Evolutionary conservation across 1,140 invertebrate species (phyloP).

Genomic region (Ceratina japonica): DNA sequence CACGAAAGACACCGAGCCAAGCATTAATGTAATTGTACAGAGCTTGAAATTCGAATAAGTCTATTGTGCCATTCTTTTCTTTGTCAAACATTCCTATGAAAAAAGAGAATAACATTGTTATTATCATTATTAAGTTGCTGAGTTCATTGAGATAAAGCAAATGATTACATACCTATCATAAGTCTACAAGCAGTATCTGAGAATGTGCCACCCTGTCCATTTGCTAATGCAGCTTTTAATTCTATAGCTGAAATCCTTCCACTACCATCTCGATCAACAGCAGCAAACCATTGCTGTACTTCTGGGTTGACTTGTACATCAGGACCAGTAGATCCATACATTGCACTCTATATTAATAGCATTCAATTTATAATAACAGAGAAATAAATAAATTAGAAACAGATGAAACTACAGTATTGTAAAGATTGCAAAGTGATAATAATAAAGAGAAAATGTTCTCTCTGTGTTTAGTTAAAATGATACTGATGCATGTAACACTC

Average conservation of each 20-base stretch:
- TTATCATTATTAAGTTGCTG: not conserved
- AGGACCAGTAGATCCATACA: slow-evolving; percentile 45
- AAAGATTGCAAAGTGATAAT: not conserved
- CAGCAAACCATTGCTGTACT: slow-evolving; percentile 89
- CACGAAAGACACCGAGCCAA: slow-evolving; percentile 90
- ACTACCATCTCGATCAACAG: slow-evolving; percentile 89
- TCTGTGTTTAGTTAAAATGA: too few relatives aligned
- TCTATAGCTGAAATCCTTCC: slow-evolving; percentile 90
- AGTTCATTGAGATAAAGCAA: not conserved
- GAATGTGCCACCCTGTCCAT: slow-evolving; percentile 92
- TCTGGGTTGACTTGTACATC: slow-evolving; percentile 80
- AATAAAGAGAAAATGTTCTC: too few relatives aligned
- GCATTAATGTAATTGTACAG: slow-evolving; percentile 94
- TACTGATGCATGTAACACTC: not conserved
- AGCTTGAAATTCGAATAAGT: slow-evolving; percentile 91
- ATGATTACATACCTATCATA: slow-evolving; percentile 89
- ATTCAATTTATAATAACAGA: not conserved
- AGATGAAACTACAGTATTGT: not conserved
- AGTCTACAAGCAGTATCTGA: slow-evolving; percentile 90
- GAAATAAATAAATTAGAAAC: not conserved
- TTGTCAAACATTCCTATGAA: slow-evolving; percentile 91
- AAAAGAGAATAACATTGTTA: not conserved
- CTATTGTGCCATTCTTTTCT: slow-evolving; percentile 92
- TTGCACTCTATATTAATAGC: slow-evolving; percentile 27
- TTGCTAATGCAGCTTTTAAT: slow-evolving; percentile 90